These are phyloP conservation scores for Oncorhynchus gorbuscha DNA, from an alignment of 2,113 vertebrate species.

Conservation along the genomic window DNA sequence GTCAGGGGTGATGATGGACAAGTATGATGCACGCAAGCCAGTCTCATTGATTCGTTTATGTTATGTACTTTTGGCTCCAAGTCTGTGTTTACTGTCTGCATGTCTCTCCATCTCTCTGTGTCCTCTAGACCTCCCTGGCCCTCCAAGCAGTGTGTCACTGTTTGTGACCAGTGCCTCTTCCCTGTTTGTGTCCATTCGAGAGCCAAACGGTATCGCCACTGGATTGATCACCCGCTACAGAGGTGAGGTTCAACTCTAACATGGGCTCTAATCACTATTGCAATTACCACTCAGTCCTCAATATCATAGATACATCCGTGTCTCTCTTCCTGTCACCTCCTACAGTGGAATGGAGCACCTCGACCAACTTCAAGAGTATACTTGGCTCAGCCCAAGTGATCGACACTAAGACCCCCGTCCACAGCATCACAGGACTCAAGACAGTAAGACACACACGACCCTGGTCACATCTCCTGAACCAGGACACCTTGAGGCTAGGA, in stretches of 20 bases:
- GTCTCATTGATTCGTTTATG: neutral
- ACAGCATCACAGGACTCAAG: slow-evolving; percentile 62
- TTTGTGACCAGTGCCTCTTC: slow-evolving; percentile 67
- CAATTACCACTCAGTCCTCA: no score
- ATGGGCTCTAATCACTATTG: no score
- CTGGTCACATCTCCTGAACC: neutral
- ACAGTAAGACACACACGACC: slow-evolving; percentile 51
- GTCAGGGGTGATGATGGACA: neutral
- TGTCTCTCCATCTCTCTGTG: neutral
- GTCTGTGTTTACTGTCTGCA: neutral
- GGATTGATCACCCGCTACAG: slow-evolving; percentile 71
- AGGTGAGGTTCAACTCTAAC: slow-evolving; percentile 49
- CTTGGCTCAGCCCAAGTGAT: slow-evolving; percentile 63
- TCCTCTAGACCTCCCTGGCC: slow-evolving; percentile 61
- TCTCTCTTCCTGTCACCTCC: slow-evolving; percentile 46
- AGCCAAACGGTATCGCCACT: slow-evolving; percentile 40
- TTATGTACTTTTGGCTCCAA: neutral
- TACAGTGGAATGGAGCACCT: slow-evolving; percentile 76
- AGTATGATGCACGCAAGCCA: neutral
- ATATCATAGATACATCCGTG: neutral
- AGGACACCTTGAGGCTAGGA: neutral
- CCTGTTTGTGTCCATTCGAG: slow-evolving; percentile 65
- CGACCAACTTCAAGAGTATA: slow-evolving; percentile 61
- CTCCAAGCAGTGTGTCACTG: slow-evolving; percentile 63
- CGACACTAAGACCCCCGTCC: slow-evolving; percentile 66